Percentiles rank a stretch among this genome's conserved stretches.
phyloP scores from a whole-genome alignment of 2,797 vertebrate genomes.

The Leptodactylus fallax region DNA sequence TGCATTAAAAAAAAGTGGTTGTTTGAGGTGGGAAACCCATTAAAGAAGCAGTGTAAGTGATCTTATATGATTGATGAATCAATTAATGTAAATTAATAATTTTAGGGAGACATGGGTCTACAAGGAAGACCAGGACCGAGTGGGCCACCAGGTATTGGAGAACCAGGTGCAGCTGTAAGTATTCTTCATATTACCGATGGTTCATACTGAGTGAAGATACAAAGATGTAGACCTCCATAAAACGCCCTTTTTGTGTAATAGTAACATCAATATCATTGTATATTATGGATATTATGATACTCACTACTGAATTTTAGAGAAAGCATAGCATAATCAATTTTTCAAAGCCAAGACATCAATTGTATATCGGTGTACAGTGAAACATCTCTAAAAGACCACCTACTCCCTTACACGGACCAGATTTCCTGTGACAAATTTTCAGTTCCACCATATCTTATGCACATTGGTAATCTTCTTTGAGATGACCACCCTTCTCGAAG shows the following conservation, averaged over 20 bases:
- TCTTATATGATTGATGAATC: background rate
- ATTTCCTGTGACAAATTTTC: too few species aligned
- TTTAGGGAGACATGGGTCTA: constrained; percentile 86
- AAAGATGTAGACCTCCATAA: background rate
- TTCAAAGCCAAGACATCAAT: background rate
- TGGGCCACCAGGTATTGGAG: constrained; percentile 86
- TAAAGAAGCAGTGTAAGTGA: too few species aligned
- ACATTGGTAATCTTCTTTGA: too few species aligned
- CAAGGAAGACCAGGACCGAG: constrained; percentile 83
- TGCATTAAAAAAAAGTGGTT: background rate
- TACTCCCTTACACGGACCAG: too few species aligned
- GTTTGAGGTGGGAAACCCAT: too few species aligned
- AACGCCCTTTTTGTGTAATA: too few species aligned
- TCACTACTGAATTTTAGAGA: background rate
- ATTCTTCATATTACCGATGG: background rate
- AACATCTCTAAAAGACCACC: too few species aligned
- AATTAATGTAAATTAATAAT: constrained; percentile 57
- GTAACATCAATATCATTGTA: background rate
- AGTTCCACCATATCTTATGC: too few species aligned
- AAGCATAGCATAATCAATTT: background rate
- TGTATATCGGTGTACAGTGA: too few species aligned
- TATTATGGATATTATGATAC: background rate
- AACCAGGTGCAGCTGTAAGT: constrained; percentile 85
- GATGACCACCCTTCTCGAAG: too few species aligned
- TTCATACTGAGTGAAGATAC: background rate